Percentiles rank a stretch among this genome's conserved stretches.
Evolutionary conservation across 1,140 invertebrate genomes (phyloP).

Genomic region (Mycetomoellerius zeteki): DNA sequence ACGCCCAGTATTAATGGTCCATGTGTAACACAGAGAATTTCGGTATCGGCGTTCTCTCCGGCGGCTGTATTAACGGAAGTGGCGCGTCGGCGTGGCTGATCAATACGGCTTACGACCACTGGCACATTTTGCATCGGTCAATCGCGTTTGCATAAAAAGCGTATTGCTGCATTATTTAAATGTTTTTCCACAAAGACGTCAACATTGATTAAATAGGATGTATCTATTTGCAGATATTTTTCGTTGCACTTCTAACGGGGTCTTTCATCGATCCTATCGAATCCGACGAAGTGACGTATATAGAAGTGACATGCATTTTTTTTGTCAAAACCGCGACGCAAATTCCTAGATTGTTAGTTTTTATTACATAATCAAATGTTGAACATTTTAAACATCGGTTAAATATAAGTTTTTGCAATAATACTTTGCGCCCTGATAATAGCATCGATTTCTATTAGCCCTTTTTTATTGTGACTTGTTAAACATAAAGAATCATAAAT

Average conservation of each 20-base stretch:
- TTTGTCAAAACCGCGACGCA: not conserved
- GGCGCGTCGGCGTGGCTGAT: constrained; percentile 48
- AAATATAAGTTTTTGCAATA: too few species aligned
- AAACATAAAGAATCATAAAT: too few species aligned
- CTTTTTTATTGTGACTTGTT: too few species aligned
- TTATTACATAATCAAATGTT: too few species aligned
- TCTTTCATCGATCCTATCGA: not conserved
- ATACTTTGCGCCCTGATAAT: too few species aligned
- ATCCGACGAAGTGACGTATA: not conserved
- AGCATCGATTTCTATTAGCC: too few species aligned
- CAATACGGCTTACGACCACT: constrained; percentile 64
- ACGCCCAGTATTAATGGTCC: constrained; percentile 65
- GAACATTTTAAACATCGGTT: too few species aligned
- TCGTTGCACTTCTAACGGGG: not conserved
- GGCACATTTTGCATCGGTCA: constrained; percentile 62
- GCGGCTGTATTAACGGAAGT: constrained; percentile 72
- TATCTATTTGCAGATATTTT: not conserved
- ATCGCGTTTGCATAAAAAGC: constrained; percentile 48
- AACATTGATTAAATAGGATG: not conserved
- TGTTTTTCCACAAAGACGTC: not conserved
- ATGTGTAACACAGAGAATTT: constrained; percentile 68
- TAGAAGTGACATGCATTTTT: not conserved
- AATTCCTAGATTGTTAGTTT: too few species aligned
- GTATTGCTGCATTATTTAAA: constrained; percentile 46
- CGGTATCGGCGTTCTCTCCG: constrained; percentile 56